These are phyloP conservation scores for Holothuria glaberrima DNA, from an alignment of 35 echinoderm and acorn worm species.

Conservation along the genomic window DNA sequence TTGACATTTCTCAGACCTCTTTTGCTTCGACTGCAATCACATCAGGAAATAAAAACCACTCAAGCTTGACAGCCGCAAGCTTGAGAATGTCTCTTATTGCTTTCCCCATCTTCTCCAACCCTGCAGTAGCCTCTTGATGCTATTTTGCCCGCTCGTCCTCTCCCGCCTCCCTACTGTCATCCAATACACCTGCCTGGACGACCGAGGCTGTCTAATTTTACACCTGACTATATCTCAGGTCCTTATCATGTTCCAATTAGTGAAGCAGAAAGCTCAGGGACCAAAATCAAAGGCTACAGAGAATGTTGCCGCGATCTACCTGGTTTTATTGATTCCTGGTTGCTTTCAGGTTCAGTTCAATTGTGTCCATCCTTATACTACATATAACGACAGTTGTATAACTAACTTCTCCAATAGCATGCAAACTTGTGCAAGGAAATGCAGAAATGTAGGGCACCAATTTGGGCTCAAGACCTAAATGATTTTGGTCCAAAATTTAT, in stretches of 20 bases:
- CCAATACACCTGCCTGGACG: conserved; percentile 9
- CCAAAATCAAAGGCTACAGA: conserved; percentile 12
- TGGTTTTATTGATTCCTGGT: conserved; percentile 32
- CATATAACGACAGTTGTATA: background rate
- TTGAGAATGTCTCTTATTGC: background rate
- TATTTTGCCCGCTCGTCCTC: conserved; percentile 13
- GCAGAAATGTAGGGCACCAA: no score
- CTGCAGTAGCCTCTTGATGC: background rate
- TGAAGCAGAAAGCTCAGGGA: conserved; percentile 19
- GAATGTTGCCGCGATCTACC: background rate
- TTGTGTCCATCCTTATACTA: background rate
- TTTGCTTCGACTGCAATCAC: background rate
- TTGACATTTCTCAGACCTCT: background rate
- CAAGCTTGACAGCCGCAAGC: conserved; percentile 24
- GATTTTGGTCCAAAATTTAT: no score
- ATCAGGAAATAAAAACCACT: conserved; percentile 7
- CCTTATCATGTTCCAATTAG: conserved; percentile 52
- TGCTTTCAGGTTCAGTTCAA: background rate
- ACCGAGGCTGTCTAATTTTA: conserved; percentile 28
- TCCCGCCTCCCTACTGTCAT: background rate
- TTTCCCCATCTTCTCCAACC: background rate
- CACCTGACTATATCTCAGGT: conserved; percentile 15
- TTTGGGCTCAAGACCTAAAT: no score
- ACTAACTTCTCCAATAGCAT: no score
- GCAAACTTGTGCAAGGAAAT: no score